phyloP scores from a whole-genome alignment of 1,140 invertebrate genomes.

The Dryas iulia region DNA sequence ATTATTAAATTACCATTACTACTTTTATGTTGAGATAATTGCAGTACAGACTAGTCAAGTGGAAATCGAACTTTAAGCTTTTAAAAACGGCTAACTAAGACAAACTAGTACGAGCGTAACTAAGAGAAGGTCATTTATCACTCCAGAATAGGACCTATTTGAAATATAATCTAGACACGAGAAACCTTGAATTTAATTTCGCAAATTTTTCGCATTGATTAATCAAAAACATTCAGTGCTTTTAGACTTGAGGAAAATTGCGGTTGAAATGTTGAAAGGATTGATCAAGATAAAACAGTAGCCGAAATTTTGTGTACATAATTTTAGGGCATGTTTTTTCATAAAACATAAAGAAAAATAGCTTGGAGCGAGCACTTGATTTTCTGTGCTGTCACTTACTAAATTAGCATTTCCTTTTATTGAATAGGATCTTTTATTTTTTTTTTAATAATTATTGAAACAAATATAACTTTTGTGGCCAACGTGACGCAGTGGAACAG shows the following conservation, averaged over 20 bases:
- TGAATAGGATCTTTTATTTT: too few species aligned
- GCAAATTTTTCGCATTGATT: neutral
- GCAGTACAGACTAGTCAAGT: too few species aligned
- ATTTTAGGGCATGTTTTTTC: neutral
- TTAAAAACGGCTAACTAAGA: too few species aligned
- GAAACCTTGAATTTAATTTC: neutral
- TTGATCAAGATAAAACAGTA: neutral
- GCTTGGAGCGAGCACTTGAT: neutral
- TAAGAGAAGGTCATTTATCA: too few species aligned
- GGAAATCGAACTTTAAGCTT: too few species aligned
- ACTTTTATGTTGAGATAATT: too few species aligned
- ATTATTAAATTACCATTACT: too few species aligned
- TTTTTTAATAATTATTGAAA: too few species aligned
- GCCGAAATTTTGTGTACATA: neutral
- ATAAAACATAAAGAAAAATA: neutral
- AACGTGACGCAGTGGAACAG: too few species aligned
- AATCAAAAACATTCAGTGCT: neutral
- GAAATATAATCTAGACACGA: neutral
- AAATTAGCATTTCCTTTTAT: neutral
- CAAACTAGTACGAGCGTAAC: too few species aligned
- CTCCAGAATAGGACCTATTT: too few species aligned
- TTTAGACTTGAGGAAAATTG: neutral
- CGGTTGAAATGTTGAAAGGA: slow-evolving; percentile 1
- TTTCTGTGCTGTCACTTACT: neutral
- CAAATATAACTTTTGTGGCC: too few species aligned